Percentiles rank a stretch among this genome's conserved stretches.
These are phyloP conservation scores for Vanessa tameamea DNA, from an alignment of 1,140 invertebrate species.

Conservation along the genomic window DNA sequence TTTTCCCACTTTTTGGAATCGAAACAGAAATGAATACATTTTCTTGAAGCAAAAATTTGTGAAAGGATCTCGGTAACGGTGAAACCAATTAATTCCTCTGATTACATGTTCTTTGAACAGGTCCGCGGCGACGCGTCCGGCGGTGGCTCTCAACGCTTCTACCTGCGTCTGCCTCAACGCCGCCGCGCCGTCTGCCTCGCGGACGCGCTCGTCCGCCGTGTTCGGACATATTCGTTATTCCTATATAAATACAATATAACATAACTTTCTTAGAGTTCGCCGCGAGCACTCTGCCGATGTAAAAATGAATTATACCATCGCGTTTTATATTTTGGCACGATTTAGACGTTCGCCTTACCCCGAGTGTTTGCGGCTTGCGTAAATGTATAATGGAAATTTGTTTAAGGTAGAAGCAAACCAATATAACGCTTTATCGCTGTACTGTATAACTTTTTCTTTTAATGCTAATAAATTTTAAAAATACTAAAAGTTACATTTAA, in stretches of 20 bases:
- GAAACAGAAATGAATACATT: too few relatives aligned
- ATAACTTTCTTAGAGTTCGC: neutral
- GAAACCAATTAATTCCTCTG: neutral
- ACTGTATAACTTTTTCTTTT: too few relatives aligned
- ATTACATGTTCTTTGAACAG: constrained; percentile 4
- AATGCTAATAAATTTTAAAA: too few relatives aligned
- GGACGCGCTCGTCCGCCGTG: neutral
- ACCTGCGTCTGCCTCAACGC: neutral
- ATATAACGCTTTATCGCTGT: neutral
- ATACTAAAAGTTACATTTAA: too few relatives aligned
- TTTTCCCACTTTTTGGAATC: too few relatives aligned
- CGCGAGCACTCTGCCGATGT: neutral
- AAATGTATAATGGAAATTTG: constrained; percentile 5
- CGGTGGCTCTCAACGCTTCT: neutral
- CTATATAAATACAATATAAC: neutral
- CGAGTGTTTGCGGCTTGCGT: constrained; percentile 3
- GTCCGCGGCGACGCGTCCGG: neutral
- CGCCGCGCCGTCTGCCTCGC: neutral
- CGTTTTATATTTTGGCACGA: constrained; percentile 15
- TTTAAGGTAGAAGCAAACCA: neutral
- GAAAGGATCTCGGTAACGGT: too few relatives aligned
- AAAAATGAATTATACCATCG: neutral
- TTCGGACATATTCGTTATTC: neutral
- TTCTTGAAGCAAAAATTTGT: too few relatives aligned
- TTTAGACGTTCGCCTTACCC: neutral